These are phyloP conservation scores for Cataglyphis cursor DNA, from an alignment of 2,888 invertebrate species.

Conservation along the genomic window DNA sequence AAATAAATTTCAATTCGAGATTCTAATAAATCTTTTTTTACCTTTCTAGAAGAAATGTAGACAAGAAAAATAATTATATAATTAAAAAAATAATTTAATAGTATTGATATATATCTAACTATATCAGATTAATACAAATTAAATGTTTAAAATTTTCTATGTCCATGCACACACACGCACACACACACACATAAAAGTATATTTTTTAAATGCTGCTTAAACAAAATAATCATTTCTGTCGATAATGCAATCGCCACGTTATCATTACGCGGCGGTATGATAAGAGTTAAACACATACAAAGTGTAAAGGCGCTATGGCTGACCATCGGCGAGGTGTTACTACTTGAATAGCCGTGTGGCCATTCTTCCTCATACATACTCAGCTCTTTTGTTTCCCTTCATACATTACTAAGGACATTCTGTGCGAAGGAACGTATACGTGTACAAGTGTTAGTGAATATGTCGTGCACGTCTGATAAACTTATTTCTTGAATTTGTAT, in stretches of 20 bases:
- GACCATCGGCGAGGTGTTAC: slow-evolving; percentile 38
- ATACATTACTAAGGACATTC: slow-evolving; percentile 34
- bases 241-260: slow-evolving; percentile 17
- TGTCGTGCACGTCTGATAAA: not conserved
- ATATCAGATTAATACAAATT: not conserved
- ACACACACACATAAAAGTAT: not conserved
- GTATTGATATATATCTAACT: too few species aligned
- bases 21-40: too few species aligned
- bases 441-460: slow-evolving; percentile 18
- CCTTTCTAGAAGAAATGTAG: too few species aligned
- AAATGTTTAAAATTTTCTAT: not conserved
- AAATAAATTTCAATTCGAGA: too few species aligned
- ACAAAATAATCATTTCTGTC: slow-evolving; percentile 15
- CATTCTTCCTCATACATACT: slow-evolving; percentile 34
- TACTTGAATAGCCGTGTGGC: slow-evolving; percentile 42
- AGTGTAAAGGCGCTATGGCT: slow-evolving; percentile 34
- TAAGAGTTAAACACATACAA: slow-evolving; percentile 46
- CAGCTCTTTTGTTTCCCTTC: slow-evolving; percentile 41
- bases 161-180: not conserved
- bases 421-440: not conserved
- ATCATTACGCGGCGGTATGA: slow-evolving; percentile 21
- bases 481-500: slow-evolving; percentile 15
- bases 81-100: not conserved
- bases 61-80: too few species aligned
- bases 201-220: not conserved